Evolutionary conservation across 2,888 invertebrate genomes (phyloP), one percentile per base, ranked within the genome.

Genomic region (Drosophila demipolita): DNA sequence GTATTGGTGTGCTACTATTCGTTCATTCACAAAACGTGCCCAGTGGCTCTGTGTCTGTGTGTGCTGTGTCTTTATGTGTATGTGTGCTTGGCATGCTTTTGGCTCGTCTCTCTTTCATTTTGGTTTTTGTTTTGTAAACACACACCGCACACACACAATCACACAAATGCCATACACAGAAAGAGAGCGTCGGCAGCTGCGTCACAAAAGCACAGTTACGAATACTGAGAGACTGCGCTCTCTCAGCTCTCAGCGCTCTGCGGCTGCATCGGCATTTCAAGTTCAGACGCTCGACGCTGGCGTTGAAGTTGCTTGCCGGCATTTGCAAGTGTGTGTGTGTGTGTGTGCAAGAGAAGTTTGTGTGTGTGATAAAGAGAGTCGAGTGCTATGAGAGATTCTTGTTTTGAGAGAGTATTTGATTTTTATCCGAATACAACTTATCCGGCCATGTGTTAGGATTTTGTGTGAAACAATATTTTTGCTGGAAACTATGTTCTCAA

Each of bases 101-200:
- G 89, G 74, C 81, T 88, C 63, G 68, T 67, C 80, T 78, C 72
- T 82, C 68, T 66, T 78, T 78, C 68, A 49, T 68, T 74, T 73
- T 87, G 65, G 65, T 86, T 66, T 86, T 90, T 87, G 90, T 88
- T 88, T 88, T 88, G 91, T 91, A 88, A 88, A 91, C 87, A 86
- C 73, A 81, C 57, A 82, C 65, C 69, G 67, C 62, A 74, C 65
- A 74, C 77, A 70, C 77, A 70, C 60, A 58, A 75, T 63, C 63
- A 61, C 45, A 62, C 57, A 33, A 29, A 36, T 20, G 50, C n/a
- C n/a, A 32, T 68, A 64, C 49, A 67, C 48, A 50, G 52, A 11
- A 32, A 23, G 61, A 64, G 35, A 50, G 50, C 64, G 53, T 78
- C 78, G 78, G 85, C 83, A 88, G 90, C 84, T 85, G 83, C 86